Percentiles rank a stretch among this genome's conserved stretches.
Evolutionary conservation across 2,113 vertebrate genomes (phyloP).

Genomic region (Ophthalmolycus amberensis): DNA sequence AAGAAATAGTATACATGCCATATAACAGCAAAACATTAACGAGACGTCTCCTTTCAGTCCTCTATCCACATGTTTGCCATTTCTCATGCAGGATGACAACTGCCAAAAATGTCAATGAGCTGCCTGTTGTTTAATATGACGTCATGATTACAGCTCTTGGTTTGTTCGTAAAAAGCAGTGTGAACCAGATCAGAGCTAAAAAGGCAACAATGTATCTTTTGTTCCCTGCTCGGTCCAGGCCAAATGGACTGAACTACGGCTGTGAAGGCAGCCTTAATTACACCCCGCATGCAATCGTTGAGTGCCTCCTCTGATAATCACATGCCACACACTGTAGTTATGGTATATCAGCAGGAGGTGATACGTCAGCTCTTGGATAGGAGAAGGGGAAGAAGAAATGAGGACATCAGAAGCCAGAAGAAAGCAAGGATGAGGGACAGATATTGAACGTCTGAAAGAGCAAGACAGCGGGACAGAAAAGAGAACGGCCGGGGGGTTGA

Average conservation of each 20-base stretch:
- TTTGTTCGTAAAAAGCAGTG: not conserved
- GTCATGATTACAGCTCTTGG: not conserved
- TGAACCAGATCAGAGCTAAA: not conserved
- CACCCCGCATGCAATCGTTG: slow-evolving; percentile 4
- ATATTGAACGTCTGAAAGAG: slow-evolving; percentile 16
- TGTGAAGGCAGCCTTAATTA: not conserved
- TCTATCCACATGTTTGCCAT: not conserved
- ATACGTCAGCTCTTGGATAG: slow-evolving; percentile 11
- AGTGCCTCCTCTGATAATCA: not conserved
- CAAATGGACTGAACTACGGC: not conserved
- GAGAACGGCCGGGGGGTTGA: not conserved
- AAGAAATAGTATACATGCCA: too few species aligned
- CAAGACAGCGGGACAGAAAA: slow-evolving; percentile 3
- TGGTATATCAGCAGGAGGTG: slow-evolving; percentile 14
- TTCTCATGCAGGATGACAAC: not conserved
- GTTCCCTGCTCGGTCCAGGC: too few species aligned
- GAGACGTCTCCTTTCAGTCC: not conserved
- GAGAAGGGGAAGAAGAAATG: not conserved
- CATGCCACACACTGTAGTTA: slow-evolving; percentile 23
- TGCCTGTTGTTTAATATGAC: not conserved
- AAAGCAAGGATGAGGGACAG: not conserved
- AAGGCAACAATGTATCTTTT: not conserved
- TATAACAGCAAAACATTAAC: too few species aligned
- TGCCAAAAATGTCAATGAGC: not conserved
- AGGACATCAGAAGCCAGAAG: slow-evolving; percentile 22